Evolutionary conservation across 2,797 vertebrate genomes (phyloP), one percentile per base, ranked within the genome.

Genomic region (Capromys pilorides): DNA sequence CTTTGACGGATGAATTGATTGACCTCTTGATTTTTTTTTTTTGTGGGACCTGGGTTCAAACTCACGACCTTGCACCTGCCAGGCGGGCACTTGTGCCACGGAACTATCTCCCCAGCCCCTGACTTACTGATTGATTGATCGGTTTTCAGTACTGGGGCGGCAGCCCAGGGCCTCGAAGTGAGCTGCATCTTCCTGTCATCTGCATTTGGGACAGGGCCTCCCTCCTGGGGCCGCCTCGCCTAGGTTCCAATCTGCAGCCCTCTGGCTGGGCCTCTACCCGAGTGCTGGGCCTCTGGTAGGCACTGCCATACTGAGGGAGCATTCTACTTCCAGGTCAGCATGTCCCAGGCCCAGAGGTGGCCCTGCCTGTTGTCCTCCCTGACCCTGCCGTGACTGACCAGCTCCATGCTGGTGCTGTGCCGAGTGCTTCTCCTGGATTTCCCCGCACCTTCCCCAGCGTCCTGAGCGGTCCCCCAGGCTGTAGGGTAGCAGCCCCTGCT

Each of bases 331-430:
- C 10, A 9, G 21, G 36, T 73, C 69, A 24, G 36, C 36, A 19
- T 6, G 21, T 36, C 12, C 21, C 36, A 5, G 10, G 2, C 22
- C 28, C 22, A n/a, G n/a, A n/a, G 19, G 18, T 54, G 86, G n/a
- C 57, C 8, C 1, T 0, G 13, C 4, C 24, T 54, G 62, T 49
- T 13, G 2, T 0, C 0, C 11, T 33, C 14, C 2, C 41, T 31
- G 28, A 10, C n/a, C 22, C 45, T 6, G 69, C 36, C 10, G 36
- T 73, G 36, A 71, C 6, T n/a, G 3, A 71, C 36, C 19, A 9
- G 67, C 21, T 39, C n/a, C 67, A 69, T 18, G 21, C 67, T 10
- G 69, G 69, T 12, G 69, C 69, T 73, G 21, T 41, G 69, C 69
- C 6, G 36, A 39, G 69, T 24, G 21, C 69, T 73, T 67, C 31